phyloP scores from a whole-genome alignment of 1,140 invertebrate species.

The Bombus soroeensis region DNA sequence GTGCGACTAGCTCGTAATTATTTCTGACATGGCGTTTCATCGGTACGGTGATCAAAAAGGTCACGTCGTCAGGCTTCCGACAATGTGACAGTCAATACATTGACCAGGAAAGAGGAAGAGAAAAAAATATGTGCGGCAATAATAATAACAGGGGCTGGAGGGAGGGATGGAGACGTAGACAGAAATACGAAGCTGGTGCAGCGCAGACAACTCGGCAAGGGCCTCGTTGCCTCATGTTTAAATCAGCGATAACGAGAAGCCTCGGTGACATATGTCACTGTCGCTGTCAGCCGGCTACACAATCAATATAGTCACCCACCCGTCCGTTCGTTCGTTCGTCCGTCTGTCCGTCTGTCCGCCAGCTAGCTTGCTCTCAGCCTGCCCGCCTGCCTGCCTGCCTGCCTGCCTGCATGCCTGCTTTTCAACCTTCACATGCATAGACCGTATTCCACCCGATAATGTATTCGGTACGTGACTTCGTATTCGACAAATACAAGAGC shows the following conservation, averaged over 20 bases:
- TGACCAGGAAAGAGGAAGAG: constrained; percentile 15
- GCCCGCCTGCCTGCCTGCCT: constrained; percentile 45
- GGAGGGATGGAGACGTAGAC: constrained; percentile 57
- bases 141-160: constrained; percentile 61
- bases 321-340: constrained; percentile 59
- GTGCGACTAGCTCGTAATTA: constrained; percentile 47
- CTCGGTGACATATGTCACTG: constrained; percentile 83
- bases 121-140: constrained; percentile 60
- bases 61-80: constrained; percentile 57
- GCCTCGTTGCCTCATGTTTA: constrained; percentile 82
- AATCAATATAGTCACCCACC: constrained; percentile 74
- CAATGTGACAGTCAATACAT: constrained; percentile 53
- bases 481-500: constrained; percentile 68
- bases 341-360: constrained; percentile 40
- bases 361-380: constrained; percentile 31
- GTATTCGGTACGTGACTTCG: constrained; percentile 71
- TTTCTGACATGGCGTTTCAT: constrained; percentile 53
- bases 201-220: constrained; percentile 74
- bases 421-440: constrained; percentile 71
- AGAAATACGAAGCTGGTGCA: constrained; percentile 73
- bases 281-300: constrained; percentile 82
- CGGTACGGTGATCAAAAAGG: constrained; percentile 56
- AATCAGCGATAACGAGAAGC: constrained; percentile 83
- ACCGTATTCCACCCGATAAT: constrained; percentile 67
- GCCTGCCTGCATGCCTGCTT: constrained; percentile 66